These are phyloP conservation scores for Dicaeum eximium DNA, from an alignment of 2,113 vertebrate genomes.

Conservation along the genomic window DNA sequence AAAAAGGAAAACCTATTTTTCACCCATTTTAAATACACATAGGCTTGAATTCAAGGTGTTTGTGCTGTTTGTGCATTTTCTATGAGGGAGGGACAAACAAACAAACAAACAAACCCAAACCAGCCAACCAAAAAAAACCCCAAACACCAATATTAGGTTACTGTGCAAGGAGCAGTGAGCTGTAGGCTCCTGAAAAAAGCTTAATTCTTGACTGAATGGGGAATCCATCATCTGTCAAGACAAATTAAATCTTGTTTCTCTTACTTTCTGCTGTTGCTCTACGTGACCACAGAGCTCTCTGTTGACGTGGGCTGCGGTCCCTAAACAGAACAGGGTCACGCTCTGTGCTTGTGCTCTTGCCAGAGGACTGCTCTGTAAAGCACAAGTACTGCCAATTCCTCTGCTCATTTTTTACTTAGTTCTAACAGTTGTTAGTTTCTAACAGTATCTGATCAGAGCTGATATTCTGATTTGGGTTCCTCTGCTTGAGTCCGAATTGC, in stretches of 20 bases:
- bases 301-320: not conserved
- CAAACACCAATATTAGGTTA: not conserved
- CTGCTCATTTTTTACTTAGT: not conserved
- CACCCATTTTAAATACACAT: fast-evolving
- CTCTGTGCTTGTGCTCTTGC: not conserved
- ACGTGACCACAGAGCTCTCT: not conserved
- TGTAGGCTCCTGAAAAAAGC: not conserved
- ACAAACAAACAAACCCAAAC: not conserved
- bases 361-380: not conserved
- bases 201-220: not conserved
- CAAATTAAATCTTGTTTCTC: not conserved
- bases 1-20: not conserved
- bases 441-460: not conserved
- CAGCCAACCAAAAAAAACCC: not conserved
- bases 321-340: not conserved
- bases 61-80: not conserved
- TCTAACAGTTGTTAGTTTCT: no score
- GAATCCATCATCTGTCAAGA: not conserved
- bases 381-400: not conserved
- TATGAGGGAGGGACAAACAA: not conserved
- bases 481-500: not conserved
- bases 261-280: not conserved
- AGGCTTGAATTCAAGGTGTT: not conserved
- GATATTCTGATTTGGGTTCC: not conserved
- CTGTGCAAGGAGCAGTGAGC: not conserved